Evolutionary conservation across 1,140 invertebrate species (phyloP).

Genomic region (Leptopilina boulardi): DNA sequence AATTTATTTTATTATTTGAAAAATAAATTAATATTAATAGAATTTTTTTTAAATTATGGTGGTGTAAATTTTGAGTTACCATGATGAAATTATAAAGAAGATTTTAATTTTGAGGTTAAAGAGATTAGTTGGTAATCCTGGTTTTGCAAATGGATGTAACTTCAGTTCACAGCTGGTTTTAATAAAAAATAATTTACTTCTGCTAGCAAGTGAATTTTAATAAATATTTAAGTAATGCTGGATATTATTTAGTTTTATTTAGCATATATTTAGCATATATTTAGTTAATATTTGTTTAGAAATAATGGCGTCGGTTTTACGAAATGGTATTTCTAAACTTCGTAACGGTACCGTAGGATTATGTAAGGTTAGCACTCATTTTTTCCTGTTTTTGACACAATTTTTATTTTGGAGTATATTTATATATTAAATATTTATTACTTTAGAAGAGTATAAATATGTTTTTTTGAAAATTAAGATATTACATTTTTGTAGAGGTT

Average conservation of each 20-base stretch:
- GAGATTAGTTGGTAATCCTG: background rate
- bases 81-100: no score
- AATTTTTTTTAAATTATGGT: no score
- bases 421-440: background rate
- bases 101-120: background rate
- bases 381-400: background rate
- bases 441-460: background rate
- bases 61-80: no score
- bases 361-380: slow-evolving; percentile 66
- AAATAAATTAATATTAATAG: no score
- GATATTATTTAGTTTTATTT: background rate
- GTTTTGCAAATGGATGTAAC: background rate
- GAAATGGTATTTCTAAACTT: slow-evolving; percentile 35
- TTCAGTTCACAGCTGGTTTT: slow-evolving; percentile 6
- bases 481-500: no score
- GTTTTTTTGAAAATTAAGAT: no score
- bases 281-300: slow-evolving; percentile 34
- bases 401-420: background rate
- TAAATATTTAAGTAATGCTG: slow-evolving; percentile 37
- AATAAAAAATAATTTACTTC: background rate
- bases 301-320: slow-evolving; percentile 54
- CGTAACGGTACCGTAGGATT: slow-evolving; percentile 50
- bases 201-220: slow-evolving; percentile 9
- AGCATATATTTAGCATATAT: background rate
- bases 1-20: no score